Evolutionary conservation across 2,888 invertebrate genomes (phyloP), one percentile per base, ranked within the genome.

Genomic region (Latrodectus elegans): DNA sequence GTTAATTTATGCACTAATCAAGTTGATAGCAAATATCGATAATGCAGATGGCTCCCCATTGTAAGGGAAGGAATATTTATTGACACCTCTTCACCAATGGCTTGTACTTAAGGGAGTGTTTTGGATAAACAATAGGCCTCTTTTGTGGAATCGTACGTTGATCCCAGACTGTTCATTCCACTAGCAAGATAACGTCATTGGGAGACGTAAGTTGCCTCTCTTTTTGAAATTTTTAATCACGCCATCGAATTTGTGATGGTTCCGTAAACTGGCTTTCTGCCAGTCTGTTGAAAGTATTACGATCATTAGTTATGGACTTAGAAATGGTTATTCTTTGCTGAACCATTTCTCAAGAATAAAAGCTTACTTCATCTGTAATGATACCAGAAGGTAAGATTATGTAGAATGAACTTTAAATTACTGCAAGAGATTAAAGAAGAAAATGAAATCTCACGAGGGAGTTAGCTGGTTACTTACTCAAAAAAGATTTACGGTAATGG

Each of bases 181-280:
- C 68, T 53, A 55, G 22, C 14, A 51, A 83, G 83, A 83, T 83
- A 83, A 83, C 64, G 83, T 77, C 83, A 22, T 75, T 70, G n/a
- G 76, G 49, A 76, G 71, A 75, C 49, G 70, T 64, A 75, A 38
- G 38, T 38, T 38, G 38, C 38, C 38, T 38, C 38, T 38, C 71
- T 76, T 71, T 60, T 76, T 71, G 52, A 76, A 76, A 83, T 75
- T 83, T 83, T 83, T 83, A 83, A 83, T 83, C 76, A 76, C 83
- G 51, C 51, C 52, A 64, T 17, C 51, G 83, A 83, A 76, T 83
- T 76, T 64, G 76, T 71, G 75, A 26, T 55, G 55, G 52, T 83
- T 70, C 73, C n/a, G 67, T 81, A 67, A 81, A 73, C 74, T 81
- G 81, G 81, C 81, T 9, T 4, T 15, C 14, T 81, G 73, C 81